phyloP scores from a whole-genome alignment of 2,113 vertebrate species.

The Gasterosteus aculeatus region DNA sequence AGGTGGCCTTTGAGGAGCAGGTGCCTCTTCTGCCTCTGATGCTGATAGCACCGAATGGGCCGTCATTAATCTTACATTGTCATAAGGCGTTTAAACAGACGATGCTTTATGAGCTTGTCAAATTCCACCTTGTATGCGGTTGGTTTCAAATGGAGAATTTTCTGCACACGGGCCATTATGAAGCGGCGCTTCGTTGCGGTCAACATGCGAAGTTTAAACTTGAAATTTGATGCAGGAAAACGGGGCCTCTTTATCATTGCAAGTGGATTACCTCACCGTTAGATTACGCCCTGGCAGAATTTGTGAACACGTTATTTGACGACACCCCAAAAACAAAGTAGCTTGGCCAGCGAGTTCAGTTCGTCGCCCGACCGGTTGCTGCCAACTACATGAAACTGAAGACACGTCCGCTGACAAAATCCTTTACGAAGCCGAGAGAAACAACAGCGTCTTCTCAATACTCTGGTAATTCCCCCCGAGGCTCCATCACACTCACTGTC shows the following conservation, averaged over 20 bases:
- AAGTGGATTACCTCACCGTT: conserved; percentile 76
- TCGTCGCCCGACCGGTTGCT: conserved; percentile 41
- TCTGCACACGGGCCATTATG: conserved; percentile 41
- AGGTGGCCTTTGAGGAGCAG: conserved; percentile 81
- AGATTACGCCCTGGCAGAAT: conserved; percentile 70
- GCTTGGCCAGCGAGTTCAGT: conserved; percentile 56
- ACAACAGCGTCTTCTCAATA: conserved; percentile 64
- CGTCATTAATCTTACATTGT: conserved; percentile 79
- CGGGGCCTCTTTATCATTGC: conserved; percentile 67
- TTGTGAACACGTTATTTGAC: conserved; percentile 58
- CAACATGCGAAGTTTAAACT: conserved; percentile 50
- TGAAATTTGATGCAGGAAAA: conserved; percentile 31
- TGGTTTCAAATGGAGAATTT: conserved; percentile 64
- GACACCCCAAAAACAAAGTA: conserved; percentile 55
- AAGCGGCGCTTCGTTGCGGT: conserved; percentile 34
- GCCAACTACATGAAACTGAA: conserved; percentile 53
- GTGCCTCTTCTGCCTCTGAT: conserved; percentile 76
- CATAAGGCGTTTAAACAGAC: conserved; percentile 69
- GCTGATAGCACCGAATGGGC: conserved; percentile 60
- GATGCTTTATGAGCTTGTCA: conserved; percentile 72
- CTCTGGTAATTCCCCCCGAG: conserved; percentile 71
- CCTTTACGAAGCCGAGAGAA: conserved; percentile 63
- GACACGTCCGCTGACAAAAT: conserved; percentile 52
- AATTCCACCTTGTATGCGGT: conserved; percentile 62
- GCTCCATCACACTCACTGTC: conserved; percentile 70